Base-by-base conservation (phyloP, 1,140 invertebrate genomes). In the Sitobion miscanthi region DNA sequence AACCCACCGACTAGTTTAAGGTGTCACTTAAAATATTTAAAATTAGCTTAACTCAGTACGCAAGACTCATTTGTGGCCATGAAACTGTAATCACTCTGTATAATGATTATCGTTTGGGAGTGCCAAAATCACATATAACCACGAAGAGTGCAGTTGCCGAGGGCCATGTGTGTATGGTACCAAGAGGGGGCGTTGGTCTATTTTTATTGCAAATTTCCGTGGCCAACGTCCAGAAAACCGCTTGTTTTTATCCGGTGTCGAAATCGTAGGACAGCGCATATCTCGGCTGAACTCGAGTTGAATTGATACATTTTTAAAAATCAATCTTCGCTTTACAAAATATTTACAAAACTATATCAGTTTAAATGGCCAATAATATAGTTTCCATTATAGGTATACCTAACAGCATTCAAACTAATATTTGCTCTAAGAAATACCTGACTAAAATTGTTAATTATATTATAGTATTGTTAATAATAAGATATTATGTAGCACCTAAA, bases 201-300 rank as follows among this genome's bases (percentile, higher is more conserved):
- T 90, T 90, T 90, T 90, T 90, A 90, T 90, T 90, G 89, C 54
- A 6, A 90, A 90, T 90, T 30, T 90, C n/a, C 54, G 38, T 90
- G 89, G 89, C 21, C 9, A 20, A 45, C 38, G 23, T 30, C 54
- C 89, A 90, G 25, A 62, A 69, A 69, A 62, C 8, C 49, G 35
- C 57, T 89, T 89, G 47, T 89, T 89, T 89, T 89, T 57, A 54
- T 89, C 54, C 49, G 49, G n/a, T 87, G 86, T 49, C 86, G 30
- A 87, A 87, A 87, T 87, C 17, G n/a, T 47, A 87, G 38, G 25
- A 45, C 23, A 47, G 45, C 42, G 14, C 25, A 86, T 86, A 86
- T 45, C 23, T 30, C 25, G 85, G 45, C 30, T 30, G 2, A 86
- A 86, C 25, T n/a, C 1, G 14, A 17, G 23, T 86, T 86, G 1